A percentile compares a stretch with the other conserved stretches of the same genome.
Conservation (phyloP, 2,113 vertebrate genomes). For the Phasianus colchicus region DNA sequence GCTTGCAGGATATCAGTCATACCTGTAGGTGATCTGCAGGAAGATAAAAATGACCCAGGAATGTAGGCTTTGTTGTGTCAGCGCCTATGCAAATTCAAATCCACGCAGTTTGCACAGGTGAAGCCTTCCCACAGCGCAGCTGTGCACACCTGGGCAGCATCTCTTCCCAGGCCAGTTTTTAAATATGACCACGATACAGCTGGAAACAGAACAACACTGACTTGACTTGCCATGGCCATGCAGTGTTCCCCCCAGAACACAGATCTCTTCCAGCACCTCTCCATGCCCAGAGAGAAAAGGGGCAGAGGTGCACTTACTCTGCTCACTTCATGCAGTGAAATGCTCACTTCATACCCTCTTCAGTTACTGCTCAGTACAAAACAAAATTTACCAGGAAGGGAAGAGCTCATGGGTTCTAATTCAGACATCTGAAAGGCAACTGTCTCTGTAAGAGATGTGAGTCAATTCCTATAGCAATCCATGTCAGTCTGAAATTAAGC, state of each 20-base stretch:
- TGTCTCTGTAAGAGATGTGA: background rate
- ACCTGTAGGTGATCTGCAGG: background rate
- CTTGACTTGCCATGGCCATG: background rate
- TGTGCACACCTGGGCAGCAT: background rate
- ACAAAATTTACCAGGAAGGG: background rate
- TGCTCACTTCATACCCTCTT: background rate
- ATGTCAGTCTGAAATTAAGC: background rate
- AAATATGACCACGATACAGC: background rate
- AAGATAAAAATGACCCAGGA: constrained; percentile 4
- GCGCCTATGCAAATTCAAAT: background rate
- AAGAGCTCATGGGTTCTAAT: background rate
- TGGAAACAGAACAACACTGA: background rate
- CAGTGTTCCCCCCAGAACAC: too few species aligned
- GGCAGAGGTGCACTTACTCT: background rate
- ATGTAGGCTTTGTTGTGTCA: background rate
- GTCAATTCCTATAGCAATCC: background rate
- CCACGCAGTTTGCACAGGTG: background rate
- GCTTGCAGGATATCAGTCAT: background rate
- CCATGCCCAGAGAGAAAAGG: background rate
- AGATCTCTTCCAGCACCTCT: background rate
- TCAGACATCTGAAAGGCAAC: background rate
- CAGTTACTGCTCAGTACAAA: background rate
- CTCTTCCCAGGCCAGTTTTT: background rate
- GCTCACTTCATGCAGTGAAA: background rate
- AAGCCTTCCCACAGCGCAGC: background rate